Base-by-base conservation (phyloP, 2,113 vertebrate species). In the Miniopterus natalensis region DNA sequence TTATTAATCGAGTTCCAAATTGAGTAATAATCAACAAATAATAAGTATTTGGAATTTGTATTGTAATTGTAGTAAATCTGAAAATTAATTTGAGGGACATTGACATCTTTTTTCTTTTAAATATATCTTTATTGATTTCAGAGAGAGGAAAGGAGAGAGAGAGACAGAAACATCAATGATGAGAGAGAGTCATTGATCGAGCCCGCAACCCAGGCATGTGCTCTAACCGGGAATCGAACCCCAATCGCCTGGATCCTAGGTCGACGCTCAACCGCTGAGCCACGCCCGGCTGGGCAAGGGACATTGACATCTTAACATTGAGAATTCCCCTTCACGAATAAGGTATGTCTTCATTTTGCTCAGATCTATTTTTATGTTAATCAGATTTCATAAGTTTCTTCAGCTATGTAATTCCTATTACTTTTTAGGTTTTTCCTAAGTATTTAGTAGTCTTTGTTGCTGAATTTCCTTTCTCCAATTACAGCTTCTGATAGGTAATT, bases 1-100 rank as follows among this genome's bases (percentile, higher is more conserved):
- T 80, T 94, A 84, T 61, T 90, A 95, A 47, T 79, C 18, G 78
- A 94, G 47, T 81, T 90, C 51, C 47, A 89, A 92, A 94, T 66
- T 77, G 23, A 95, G 12, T 14, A 90, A 94, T 49, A 94, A 75
- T 59, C 84, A 84, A 75, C 53, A 92, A 70, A 78, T 88, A 79
- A 80, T 66, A 94, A 88, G 21, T 21, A 63, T 63, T 83, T 74
- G 61, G 29, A 75, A 83, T 93, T 86, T 91, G 57, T 80, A 88
- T 49, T 88, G 27, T 47, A 81, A 73, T 73, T 89, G 11, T 6
- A 79, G n/a, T 53, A 96, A 90, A 83, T 92, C 45, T 95, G 31
- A 68, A 85, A 40, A 77, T 73, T 77, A 92, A 90, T 63, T 83
- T 80, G 47, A 66, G 59, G 23, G 91, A 63, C 23, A 29, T 57